Percentiles rank a stretch among this genome's conserved stretches.
Evolutionary conservation across 2,797 vertebrate species (phyloP).

Genomic region (Prunella strophiata): DNA sequence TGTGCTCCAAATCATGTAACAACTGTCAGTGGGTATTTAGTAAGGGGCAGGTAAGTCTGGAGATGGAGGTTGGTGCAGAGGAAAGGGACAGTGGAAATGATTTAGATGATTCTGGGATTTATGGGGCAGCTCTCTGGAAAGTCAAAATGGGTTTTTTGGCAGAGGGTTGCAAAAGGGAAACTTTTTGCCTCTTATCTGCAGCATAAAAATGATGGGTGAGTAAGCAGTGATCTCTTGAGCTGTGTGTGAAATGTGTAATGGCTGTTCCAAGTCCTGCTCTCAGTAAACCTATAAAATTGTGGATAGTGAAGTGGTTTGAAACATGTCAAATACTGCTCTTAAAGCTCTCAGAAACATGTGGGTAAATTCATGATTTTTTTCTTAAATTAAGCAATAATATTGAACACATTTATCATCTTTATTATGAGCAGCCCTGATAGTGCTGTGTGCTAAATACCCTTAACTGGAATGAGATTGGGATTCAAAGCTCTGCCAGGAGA

Average conservation of each 20-base stretch:
- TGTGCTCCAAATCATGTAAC: neutral
- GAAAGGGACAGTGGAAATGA: neutral
- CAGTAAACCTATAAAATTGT: neutral
- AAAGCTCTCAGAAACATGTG: neutral
- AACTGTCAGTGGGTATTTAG: neutral
- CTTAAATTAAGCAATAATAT: neutral
- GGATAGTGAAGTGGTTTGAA: neutral
- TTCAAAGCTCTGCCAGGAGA: neutral
- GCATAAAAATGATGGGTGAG: neutral
- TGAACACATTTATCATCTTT: neutral
- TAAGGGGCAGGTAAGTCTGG: neutral
- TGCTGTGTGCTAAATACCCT: neutral
- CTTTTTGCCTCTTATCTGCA: neutral
- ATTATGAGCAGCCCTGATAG: neutral
- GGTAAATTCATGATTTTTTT: neutral
- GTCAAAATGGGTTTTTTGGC: neutral
- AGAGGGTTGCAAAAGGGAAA: neutral
- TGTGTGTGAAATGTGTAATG: neutral
- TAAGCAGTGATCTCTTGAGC: neutral
- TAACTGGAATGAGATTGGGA: neutral
- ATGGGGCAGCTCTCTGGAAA: neutral
- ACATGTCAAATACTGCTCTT: neutral
- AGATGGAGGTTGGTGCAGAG: neutral
- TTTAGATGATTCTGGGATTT: neutral
- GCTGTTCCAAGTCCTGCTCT: neutral